Evolutionary conservation across 2,113 vertebrate genomes (phyloP).

Genomic region (Callospermophilus lateralis): DNA sequence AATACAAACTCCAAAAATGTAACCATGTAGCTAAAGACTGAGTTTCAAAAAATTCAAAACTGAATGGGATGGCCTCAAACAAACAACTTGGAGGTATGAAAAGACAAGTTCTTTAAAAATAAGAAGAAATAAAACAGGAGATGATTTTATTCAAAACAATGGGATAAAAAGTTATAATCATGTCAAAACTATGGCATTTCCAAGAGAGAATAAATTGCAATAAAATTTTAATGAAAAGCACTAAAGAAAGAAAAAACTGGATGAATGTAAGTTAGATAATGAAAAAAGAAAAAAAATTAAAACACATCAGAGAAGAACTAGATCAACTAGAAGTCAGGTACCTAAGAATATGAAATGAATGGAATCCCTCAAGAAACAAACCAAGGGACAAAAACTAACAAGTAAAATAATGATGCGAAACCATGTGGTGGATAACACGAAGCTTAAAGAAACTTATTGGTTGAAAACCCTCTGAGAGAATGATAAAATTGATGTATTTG

Average conservation of each 20-base stretch:
- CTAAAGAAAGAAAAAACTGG: background rate
- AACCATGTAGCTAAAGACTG: background rate
- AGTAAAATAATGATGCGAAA: background rate
- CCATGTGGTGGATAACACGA: background rate
- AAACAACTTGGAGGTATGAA: background rate
- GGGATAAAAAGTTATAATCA: background rate
- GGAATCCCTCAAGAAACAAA: background rate
- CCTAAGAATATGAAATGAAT: background rate
- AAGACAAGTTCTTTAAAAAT: background rate
- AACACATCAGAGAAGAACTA: background rate
- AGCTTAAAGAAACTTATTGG: background rate
- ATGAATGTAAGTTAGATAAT: background rate
- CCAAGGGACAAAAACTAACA: background rate
- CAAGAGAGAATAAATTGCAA: background rate
- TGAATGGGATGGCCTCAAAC: background rate
- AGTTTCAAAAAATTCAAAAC: background rate
- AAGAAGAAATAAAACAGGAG: background rate
- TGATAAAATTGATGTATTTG: background rate
- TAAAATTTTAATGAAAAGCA: background rate
- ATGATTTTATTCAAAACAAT: background rate
- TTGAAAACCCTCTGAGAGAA: background rate
- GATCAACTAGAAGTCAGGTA: background rate
- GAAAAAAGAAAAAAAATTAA: background rate
- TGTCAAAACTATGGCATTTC: background rate
- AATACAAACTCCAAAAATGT: background rate